Percentiles rank a stretch among this genome's conserved stretches.
Conservation (phyloP, 2,888 invertebrate species). For the Hofmannophila pseudospretella region DNA sequence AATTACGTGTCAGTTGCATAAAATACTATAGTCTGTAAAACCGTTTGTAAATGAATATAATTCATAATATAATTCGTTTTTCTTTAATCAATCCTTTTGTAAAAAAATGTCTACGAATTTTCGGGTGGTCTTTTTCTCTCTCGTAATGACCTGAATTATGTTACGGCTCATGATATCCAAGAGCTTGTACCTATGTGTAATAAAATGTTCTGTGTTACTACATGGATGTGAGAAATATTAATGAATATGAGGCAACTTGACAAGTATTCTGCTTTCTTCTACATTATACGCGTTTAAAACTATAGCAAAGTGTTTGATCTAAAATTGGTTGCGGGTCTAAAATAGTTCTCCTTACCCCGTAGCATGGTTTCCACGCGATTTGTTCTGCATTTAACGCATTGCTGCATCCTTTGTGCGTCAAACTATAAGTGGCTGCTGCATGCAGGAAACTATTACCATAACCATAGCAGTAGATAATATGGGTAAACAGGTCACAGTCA, state of each 20-base stretch:
- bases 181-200: neutral
- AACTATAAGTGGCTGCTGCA: constrained; percentile 16
- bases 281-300: too few relatives aligned
- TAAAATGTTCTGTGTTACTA: too few relatives aligned
- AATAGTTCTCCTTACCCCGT: constrained; percentile 35
- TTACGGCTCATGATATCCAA: neutral
- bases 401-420: constrained; percentile 49
- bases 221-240: too few relatives aligned
- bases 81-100: constrained; percentile 8
- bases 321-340: constrained; percentile 3
- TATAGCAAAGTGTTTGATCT: neutral
- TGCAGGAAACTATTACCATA: neutral
- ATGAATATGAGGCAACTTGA: too few relatives aligned
- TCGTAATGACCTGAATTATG: constrained; percentile 1
- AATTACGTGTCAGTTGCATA: too few relatives aligned
- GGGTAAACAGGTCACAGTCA: constrained; percentile 13
- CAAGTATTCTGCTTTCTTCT: too few relatives aligned
- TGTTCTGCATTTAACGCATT: constrained; percentile 46
- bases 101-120: neutral
- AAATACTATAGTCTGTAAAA: constrained; percentile 14
- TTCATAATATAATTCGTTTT: neutral
- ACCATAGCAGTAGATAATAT: constrained; percentile 3
- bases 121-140: neutral
- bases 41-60: constrained; percentile 13
- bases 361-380: constrained; percentile 40